These are phyloP conservation scores for Phyllostomus hastatus DNA, from an alignment of 2,113 vertebrate species.

Conservation along the genomic window DNA sequence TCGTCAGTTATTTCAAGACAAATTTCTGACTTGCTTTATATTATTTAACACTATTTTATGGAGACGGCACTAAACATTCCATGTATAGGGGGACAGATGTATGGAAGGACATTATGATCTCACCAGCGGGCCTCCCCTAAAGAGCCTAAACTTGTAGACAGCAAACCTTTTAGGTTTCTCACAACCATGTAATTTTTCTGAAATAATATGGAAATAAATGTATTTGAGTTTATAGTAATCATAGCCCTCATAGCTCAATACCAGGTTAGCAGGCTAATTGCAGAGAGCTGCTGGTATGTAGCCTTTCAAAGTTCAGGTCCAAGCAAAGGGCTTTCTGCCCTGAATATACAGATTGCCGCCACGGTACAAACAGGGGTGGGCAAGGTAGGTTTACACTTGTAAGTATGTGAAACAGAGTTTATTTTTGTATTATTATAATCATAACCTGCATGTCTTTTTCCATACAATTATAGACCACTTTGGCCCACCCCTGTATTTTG, in stretches of 20 bases:
- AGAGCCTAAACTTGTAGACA: background rate
- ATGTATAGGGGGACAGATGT: background rate
- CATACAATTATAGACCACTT: background rate
- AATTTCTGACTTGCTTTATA: slow-evolving; percentile 65
- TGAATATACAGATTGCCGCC: background rate
- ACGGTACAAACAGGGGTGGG: background rate
- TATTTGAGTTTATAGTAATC: background rate
- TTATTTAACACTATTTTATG: slow-evolving; percentile 61
- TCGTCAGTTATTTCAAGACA: slow-evolving; percentile 71
- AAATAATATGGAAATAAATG: background rate
- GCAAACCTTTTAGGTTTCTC: background rate
- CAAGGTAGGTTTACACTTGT: background rate
- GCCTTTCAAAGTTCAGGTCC: slow-evolving; percentile 24
- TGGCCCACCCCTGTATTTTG: background rate
- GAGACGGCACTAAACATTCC: slow-evolving; percentile 33
- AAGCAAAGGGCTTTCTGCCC: background rate
- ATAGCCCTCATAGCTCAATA: background rate
- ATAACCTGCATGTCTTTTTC: background rate
- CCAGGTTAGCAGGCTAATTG: background rate
- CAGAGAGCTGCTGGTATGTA: background rate
- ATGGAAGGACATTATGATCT: background rate
- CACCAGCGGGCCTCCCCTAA: background rate
- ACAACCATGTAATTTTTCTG: background rate
- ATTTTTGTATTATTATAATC: background rate
- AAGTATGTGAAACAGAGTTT: background rate